phyloP scores from a whole-genome alignment of 2,888 invertebrate species.

The Trypoxylon attenuatum region DNA sequence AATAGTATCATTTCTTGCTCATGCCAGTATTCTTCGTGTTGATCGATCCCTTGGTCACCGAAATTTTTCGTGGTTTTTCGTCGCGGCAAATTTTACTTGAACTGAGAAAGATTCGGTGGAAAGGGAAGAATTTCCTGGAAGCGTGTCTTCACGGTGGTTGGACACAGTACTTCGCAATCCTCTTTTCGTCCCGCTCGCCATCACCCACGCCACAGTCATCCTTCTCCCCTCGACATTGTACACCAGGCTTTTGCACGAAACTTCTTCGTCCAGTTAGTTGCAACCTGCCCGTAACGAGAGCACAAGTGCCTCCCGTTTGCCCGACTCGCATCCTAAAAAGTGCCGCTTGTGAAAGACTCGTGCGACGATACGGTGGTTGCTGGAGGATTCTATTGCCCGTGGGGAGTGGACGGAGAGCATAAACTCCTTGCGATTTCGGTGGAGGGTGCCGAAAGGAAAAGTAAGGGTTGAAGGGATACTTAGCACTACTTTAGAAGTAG shows the following conservation, averaged over 20 bases:
- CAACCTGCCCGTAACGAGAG: conserved; percentile 56
- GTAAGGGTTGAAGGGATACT: no score
- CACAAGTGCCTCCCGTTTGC: no score
- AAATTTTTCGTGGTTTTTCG: conserved; percentile 20
- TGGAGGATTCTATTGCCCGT: neutral
- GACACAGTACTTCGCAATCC: conserved; percentile 70
- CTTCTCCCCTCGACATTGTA: conserved; percentile 57
- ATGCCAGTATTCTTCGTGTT: no score
- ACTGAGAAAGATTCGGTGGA: conserved; percentile 49
- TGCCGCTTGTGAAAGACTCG: neutral
- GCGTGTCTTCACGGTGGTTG: conserved; percentile 72
- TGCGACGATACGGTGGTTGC: neutral
- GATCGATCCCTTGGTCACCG: no score
- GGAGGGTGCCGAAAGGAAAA: conserved; percentile 1
- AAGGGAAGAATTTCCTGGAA: conserved; percentile 70
- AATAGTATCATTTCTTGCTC: no score
- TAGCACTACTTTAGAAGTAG: no score
- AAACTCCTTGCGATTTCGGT: no score
- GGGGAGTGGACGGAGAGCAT: neutral
- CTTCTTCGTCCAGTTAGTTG: conserved; percentile 54
- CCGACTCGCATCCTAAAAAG: no score
- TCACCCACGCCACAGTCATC: conserved; percentile 49
- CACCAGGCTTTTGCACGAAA: conserved; percentile 51
- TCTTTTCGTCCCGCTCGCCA: conserved; percentile 52
- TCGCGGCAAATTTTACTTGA: conserved; percentile 23